Conservation (phyloP, 2,888 invertebrate species). For the Dynastes tityus region DNA sequence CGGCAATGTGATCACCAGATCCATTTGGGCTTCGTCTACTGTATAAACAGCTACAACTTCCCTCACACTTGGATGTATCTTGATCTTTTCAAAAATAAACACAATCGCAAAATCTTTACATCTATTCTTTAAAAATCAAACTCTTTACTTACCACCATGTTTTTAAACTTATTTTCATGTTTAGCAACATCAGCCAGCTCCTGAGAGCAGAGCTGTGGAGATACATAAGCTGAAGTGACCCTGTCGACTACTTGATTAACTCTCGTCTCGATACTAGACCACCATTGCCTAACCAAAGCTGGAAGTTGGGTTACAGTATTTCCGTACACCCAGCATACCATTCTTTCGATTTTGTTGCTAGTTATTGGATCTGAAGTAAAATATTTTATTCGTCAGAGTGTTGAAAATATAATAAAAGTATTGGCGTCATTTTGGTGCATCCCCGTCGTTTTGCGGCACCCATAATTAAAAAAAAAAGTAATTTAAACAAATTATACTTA, state of each 20-base stretch:
- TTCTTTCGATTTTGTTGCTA: conserved; percentile 71
- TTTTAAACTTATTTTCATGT: conserved; percentile 75
- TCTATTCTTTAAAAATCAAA: conserved; percentile 13
- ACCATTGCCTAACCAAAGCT: conserved; percentile 85
- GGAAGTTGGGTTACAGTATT: conserved; percentile 78
- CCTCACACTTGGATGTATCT: conserved; percentile 79
- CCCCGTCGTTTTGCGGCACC: too few species aligned
- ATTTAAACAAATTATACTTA: neutral
- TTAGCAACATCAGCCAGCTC: conserved; percentile 77
- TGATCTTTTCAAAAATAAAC: conserved; percentile 72
- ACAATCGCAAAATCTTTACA: too few species aligned
- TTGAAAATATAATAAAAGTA: conserved; percentile 13
- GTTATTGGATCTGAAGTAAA: conserved; percentile 54
- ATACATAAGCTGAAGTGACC: conserved; percentile 79
- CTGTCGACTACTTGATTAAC: conserved; percentile 80
- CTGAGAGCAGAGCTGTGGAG: conserved; percentile 77
- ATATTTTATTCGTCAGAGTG: neutral
- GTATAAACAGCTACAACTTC: conserved; percentile 88
- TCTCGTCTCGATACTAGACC: conserved; percentile 78
- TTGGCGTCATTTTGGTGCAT: too few species aligned
- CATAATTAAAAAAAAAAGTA: too few species aligned
- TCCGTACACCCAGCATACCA: conserved; percentile 80
- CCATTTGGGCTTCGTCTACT: conserved; percentile 87
- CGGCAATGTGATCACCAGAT: conserved; percentile 85
- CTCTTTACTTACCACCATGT: conserved; percentile 74